These are phyloP conservation scores for Leptinotarsa lineolata DNA, from an alignment of 1,140 invertebrate species.

Conservation along the genomic window DNA sequence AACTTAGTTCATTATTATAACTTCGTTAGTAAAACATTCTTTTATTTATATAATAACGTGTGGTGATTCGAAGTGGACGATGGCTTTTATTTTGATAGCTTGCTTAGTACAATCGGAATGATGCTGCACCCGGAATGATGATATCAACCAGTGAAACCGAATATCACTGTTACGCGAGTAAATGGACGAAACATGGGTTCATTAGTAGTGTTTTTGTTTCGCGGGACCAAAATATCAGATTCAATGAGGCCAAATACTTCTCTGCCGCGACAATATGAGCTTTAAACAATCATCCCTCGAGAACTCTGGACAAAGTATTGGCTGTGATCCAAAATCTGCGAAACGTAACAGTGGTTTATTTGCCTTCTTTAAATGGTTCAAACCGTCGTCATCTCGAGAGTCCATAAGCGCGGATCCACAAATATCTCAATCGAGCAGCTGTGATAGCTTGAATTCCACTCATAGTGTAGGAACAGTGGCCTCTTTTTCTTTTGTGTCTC, in stretches of 20 bases:
- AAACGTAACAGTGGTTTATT: conserved; percentile 58
- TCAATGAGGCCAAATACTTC: conserved; percentile 5
- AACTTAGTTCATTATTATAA: conserved; percentile 34
- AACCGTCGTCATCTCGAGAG: conserved; percentile 48
- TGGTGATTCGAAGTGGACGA: conserved; percentile 4
- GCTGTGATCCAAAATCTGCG: conserved; percentile 51
- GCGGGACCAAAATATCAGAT: conserved; percentile 28
- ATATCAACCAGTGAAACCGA: conserved; percentile 23
- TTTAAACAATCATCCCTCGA: conserved; percentile 40
- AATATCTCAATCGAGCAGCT: conserved; percentile 52
- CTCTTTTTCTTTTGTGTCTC: conserved; percentile 72
- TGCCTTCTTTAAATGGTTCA: conserved; percentile 61
- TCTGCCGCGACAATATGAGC: conserved; percentile 38
- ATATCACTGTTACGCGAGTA: neutral
- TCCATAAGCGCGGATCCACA: conserved; percentile 43
- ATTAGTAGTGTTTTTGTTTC: conserved; percentile 9
- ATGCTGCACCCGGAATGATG: neutral
- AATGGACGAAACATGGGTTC: conserved; percentile 27
- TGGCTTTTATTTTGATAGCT: conserved; percentile 1
- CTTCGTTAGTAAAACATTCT: conserved; percentile 27
- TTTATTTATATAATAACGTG: conserved; percentile 2
- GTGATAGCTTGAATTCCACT: conserved; percentile 62
- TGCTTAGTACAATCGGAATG: neutral
- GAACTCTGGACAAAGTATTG: conserved; percentile 49
- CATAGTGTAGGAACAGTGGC: conserved; percentile 72